These are phyloP conservation scores for Melinopterus prodromus DNA, from an alignment of 2,888 invertebrate species.

Conservation along the genomic window DNA sequence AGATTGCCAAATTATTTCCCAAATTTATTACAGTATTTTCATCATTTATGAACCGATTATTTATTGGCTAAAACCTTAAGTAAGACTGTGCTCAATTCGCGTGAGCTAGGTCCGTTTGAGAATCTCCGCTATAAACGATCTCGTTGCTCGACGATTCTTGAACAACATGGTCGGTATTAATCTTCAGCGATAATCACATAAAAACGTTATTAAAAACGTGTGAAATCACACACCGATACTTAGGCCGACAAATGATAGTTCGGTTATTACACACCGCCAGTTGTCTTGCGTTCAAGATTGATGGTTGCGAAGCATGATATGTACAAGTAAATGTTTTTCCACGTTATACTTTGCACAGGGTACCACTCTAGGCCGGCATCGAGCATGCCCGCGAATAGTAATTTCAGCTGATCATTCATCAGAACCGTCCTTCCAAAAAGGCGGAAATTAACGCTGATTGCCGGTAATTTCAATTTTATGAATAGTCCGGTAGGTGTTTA, in stretches of 20 bases:
- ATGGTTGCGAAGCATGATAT: not conserved
- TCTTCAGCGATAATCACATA: not conserved
- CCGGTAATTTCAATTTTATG: not conserved
- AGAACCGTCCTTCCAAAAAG: not conserved
- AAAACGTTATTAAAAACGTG: not conserved
- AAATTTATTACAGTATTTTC: too few species aligned
- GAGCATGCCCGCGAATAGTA: not conserved
- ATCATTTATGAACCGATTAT: not conserved
- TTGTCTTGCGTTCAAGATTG: slow-evolving; percentile 4
- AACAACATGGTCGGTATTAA: not conserved
- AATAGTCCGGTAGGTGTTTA: not conserved
- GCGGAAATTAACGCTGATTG: not conserved
- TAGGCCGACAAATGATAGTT: not conserved
- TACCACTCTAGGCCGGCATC: not conserved
- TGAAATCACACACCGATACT: slow-evolving; percentile 4
- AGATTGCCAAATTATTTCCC: too few species aligned
- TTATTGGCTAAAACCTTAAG: not conserved
- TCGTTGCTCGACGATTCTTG: not conserved
- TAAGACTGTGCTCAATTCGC: not conserved
- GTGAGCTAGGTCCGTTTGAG: not conserved
- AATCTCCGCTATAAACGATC: not conserved
- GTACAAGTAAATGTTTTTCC: not conserved
- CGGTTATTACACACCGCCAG: not conserved
- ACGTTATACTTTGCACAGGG: not conserved
- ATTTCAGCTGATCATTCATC: slow-evolving; percentile 4